Base-by-base conservation (phyloP, 2,888 invertebrate genomes). In the Luffia ferchaultella region DNA sequence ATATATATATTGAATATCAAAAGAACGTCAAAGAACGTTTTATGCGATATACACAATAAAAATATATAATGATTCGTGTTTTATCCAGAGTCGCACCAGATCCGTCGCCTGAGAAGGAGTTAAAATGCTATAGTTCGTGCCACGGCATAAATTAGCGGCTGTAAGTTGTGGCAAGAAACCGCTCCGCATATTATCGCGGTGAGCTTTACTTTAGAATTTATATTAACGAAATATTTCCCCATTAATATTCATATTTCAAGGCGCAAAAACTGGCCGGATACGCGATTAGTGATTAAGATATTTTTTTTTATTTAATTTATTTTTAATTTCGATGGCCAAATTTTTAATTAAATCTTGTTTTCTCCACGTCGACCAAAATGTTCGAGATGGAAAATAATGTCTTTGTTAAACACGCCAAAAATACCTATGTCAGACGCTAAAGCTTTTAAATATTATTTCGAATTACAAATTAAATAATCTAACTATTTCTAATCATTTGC, bases 61-160 rank as follows among this genome's bases (percentile, higher is more conserved):
- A 42, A 17, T n/a, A 16, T 5, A 42, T 9, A 42, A 42, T 42
- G n/a, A 42, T 7, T 42, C 17, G n/a, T 5, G 16, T 17, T 58
- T 70, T 78, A 68, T 42, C 9, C 46, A 54, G 1, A 45, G 64
- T 55, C 52, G 2, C 47, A 49, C 1, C 2, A 1, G 12, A 1
- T 16, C 50, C 50, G 54, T 57, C 66, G 64, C 70, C 76, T 76
- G 62, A 67, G 77, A 80, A 80, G 80, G 80, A 83, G 82, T 82
- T 82, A 82, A 82, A 83, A 82, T 73, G 75, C 77, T 70, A 82
- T 79, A 82, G 82, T 79, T 76, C 83, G 83, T 83, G 83, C 68
- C 66, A 57, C 62, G 56, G 83, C 82, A 83, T 83, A 83, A 83
- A 82, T 83, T 83, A 82, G 63, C 66, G 63, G 58, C 68, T 65